Evolutionary conservation across 2,888 invertebrate species (phyloP).

Genomic region (Athrips mouffetella): DNA sequence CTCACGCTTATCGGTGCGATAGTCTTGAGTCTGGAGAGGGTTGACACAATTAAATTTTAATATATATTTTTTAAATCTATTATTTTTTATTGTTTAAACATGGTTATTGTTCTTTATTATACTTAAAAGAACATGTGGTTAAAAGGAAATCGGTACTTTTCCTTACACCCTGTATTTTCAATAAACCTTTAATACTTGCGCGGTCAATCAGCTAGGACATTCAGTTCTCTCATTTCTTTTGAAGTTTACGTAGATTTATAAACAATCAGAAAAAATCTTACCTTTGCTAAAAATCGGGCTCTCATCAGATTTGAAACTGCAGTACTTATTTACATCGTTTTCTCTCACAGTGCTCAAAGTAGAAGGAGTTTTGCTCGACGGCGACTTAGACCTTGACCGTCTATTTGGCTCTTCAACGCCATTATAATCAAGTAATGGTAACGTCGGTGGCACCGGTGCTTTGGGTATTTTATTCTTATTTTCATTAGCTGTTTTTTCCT

Average conservation of each 20-base stretch:
- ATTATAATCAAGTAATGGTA: conserved; percentile 26
- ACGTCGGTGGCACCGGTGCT: conserved; percentile 44
- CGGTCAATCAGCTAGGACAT: too few species aligned
- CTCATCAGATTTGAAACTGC: conserved; percentile 53
- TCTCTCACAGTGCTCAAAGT: conserved; percentile 65
- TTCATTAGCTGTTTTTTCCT: conserved; percentile 21
- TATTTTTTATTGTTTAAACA: too few species aligned
- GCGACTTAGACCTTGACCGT: conserved; percentile 32
- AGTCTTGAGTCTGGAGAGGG: too few species aligned
- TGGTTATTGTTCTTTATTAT: too few species aligned
- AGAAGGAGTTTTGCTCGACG: conserved; percentile 57
- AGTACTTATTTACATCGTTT: conserved; percentile 50
- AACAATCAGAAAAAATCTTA: conserved; percentile 26
- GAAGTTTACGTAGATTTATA: background rate
- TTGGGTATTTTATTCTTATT: conserved; percentile 30
- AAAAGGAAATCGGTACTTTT: too few species aligned
- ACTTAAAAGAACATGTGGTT: too few species aligned
- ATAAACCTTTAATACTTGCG: too few species aligned
- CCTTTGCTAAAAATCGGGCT: conserved; percentile 55
- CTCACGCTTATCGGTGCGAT: too few species aligned
- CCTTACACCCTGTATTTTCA: too few species aligned
- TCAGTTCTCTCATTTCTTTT: too few species aligned
- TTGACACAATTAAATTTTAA: too few species aligned
- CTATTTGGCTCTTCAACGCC: conserved; percentile 14
- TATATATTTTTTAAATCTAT: too few species aligned